A percentile compares a stretch with the other conserved stretches of the same genome.
These are phyloP conservation scores for Orestias chungarensis DNA, from an alignment of 2,797 vertebrate genomes.

Conservation along the genomic window DNA sequence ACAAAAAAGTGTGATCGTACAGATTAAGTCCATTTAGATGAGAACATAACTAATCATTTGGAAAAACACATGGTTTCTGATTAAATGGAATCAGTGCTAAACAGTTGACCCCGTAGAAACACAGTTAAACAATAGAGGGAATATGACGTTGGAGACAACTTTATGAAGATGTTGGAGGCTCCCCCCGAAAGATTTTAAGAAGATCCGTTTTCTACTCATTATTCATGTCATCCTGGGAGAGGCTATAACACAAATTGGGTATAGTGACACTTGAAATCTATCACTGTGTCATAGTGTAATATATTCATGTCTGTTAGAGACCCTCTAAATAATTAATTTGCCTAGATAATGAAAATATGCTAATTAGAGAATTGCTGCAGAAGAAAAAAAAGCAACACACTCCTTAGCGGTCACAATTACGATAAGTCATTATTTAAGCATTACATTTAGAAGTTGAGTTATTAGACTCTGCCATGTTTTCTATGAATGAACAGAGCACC, in stretches of 20 bases:
- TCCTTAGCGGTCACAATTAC: conserved; percentile 86
- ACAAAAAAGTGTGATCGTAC: conserved; percentile 3
- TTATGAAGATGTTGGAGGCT: conserved; percentile 30
- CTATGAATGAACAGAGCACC: conserved; percentile 52
- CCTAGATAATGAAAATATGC: conserved; percentile 91
- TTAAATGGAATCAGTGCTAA: too few species aligned
- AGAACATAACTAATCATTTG: background rate
- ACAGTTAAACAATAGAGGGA: background rate
- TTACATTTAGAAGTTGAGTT: conserved; percentile 85
- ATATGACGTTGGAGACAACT: background rate
- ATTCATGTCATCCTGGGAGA: conserved; percentile 77
- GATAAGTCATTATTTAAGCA: conserved; percentile 88
- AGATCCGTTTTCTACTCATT: conserved; percentile 66
- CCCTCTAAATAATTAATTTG: conserved; percentile 88
- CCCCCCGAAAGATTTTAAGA: conserved; percentile 22
- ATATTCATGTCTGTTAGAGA: conserved; percentile 83
- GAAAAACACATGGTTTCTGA: background rate
- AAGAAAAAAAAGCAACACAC: conserved; percentile 85
- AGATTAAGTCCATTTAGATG: background rate
- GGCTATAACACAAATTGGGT: conserved; percentile 79
- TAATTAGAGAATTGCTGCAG: conserved; percentile 86
- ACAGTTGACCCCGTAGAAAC: background rate
- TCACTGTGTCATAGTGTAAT: conserved; percentile 77
- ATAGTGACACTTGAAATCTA: conserved; percentile 80
- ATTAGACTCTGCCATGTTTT: conserved; percentile 70